Evolutionary conservation across 1,140 invertebrate genomes (phyloP).

Genomic region (Tigriopus japonicus): DNA sequence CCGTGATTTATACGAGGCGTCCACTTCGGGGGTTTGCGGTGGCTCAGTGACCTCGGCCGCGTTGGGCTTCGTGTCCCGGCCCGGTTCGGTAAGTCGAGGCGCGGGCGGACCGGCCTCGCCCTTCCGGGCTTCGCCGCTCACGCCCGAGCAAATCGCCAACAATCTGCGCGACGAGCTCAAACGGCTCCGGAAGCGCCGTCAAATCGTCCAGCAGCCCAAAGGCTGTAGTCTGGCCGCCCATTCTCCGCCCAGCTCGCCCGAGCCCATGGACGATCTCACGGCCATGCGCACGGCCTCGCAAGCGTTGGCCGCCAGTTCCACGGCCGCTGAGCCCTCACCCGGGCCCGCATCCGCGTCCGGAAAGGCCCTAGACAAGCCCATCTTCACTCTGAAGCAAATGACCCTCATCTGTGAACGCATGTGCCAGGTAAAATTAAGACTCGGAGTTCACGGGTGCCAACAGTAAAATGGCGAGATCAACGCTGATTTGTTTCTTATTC

Average conservation of each 20-base stretch:
- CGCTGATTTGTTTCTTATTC: not conserved
- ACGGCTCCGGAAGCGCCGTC: conserved; percentile 2
- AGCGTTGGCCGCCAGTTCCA: not conserved
- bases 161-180: conserved; percentile 13
- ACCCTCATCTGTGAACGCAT: conserved; percentile 13
- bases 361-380: not conserved
- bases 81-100: not conserved
- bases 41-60: not conserved
- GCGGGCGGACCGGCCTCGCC: not conserved
- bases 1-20: not conserved
- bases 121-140: conserved; percentile 7
- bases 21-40: not conserved
- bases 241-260: not conserved
- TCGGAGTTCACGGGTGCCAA: not conserved
- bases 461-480: not conserved
- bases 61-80: not conserved
- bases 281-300: conserved; percentile 1
- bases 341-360: not conserved
- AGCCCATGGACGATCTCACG: not conserved
- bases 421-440: conserved; percentile 5
- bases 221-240: not conserved
- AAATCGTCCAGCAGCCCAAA: not conserved
- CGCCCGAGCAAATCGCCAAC: conserved; percentile 7
- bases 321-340: not conserved
- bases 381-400: conserved; percentile 15